Conservation (phyloP, 2,797 vertebrate genomes). For the Gymnodraco acuticeps region DNA sequence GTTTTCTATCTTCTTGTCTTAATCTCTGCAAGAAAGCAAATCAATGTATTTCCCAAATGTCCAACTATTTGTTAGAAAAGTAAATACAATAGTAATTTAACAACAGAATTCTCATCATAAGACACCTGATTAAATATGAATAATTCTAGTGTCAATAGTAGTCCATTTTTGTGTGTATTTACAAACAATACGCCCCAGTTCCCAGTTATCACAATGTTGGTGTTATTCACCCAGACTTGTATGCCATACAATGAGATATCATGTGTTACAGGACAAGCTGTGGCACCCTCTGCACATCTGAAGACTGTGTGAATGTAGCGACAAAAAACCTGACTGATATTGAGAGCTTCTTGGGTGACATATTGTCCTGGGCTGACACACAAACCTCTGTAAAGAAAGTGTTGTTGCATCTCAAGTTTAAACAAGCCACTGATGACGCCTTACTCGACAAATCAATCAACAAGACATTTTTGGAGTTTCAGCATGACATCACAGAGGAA, state of each 20-base stretch:
- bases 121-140: no score
- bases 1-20: background rate
- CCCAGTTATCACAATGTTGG: background rate
- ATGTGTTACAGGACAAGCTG: slow-evolving; percentile 41
- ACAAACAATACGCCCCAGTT: no score
- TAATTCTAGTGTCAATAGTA: background rate
- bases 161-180: no score
- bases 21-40: background rate
- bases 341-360: slow-evolving; percentile 26
- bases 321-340: background rate
- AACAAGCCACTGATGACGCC: slow-evolving; percentile 11
- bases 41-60: background rate
- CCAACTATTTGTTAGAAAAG: background rate
- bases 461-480: slow-evolving; percentile 63
- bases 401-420: slow-evolving; percentile 41
- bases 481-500: slow-evolving; percentile 69
- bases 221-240: background rate
- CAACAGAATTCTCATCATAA: background rate
- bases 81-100: background rate
- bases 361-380: slow-evolving; percentile 61
- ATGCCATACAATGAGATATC: background rate
- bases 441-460: slow-evolving; percentile 44
- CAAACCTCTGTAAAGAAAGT: slow-evolving; percentile 47
- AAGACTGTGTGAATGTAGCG: background rate
- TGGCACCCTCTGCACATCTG: background rate